Evolutionary conservation across 1,140 invertebrate species (phyloP).

Genomic region (Hormaphis cornu): DNA sequence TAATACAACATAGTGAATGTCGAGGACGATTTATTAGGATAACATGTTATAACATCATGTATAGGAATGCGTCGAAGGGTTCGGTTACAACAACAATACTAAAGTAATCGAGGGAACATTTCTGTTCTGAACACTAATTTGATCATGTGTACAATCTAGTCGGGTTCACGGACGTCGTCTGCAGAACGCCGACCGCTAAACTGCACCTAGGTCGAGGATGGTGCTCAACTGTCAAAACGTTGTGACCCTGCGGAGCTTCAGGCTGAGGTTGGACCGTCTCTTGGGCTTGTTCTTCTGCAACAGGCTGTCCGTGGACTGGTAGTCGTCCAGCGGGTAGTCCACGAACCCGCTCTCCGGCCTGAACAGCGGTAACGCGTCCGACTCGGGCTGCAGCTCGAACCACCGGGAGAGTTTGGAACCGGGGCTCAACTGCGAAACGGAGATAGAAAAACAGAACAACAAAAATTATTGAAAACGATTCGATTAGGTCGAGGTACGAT

Average conservation of each 20-base stretch:
- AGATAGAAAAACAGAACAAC: neutral
- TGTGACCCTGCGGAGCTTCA: constrained; percentile 55
- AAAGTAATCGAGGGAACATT: neutral
- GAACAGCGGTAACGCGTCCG: constrained; percentile 50
- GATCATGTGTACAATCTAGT: too few relatives aligned
- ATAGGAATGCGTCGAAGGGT: neutral
- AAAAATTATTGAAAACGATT: too few relatives aligned
- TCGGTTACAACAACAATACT: neutral
- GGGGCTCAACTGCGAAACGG: constrained; percentile 50
- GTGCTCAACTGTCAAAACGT: constrained; percentile 46
- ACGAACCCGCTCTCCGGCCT: constrained; percentile 62
- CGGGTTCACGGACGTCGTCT: too few relatives aligned
- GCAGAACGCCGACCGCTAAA: neutral
- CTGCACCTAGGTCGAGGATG: neutral
- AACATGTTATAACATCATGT: too few relatives aligned
- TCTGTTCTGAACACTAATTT: neutral
- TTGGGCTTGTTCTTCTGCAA: constrained; percentile 38
- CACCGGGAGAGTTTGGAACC: constrained; percentile 61
- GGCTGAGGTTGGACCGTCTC: constrained; percentile 53
- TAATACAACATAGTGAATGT: too few relatives aligned
- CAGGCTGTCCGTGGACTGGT: constrained; percentile 50
- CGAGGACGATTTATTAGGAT: neutral
- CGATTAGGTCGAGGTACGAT: too few relatives aligned
- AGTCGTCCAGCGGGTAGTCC: constrained; percentile 48
- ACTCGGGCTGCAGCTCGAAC: constrained; percentile 47